Percentiles rank a stretch among this genome's conserved stretches.
These are phyloP conservation scores for Apamea crenata DNA, from an alignment of 2,888 invertebrate genomes.

Conservation along the genomic window DNA sequence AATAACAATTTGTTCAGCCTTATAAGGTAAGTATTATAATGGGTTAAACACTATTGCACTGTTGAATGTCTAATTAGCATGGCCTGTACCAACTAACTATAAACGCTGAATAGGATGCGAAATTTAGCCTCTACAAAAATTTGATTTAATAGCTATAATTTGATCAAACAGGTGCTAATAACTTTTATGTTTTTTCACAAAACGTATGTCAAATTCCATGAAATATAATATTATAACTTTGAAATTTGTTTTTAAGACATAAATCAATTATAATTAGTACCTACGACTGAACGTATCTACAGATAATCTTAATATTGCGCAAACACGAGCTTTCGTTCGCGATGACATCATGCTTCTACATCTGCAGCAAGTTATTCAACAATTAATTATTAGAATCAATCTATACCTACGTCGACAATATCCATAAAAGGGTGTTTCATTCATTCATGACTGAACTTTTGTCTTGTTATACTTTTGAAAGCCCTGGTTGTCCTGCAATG, in stretches of 20 bases:
- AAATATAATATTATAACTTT: background rate
- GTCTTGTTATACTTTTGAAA: background rate
- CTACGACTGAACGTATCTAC: background rate
- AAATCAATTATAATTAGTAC: conserved; percentile 23
- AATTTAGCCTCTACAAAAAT: background rate
- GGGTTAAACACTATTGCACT: conserved; percentile 42
- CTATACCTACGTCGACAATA: conserved; percentile 6
- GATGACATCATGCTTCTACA: conserved; percentile 66
- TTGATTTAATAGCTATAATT: background rate
- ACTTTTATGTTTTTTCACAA: background rate
- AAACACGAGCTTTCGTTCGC: conserved; percentile 51
- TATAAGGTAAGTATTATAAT: conserved; percentile 32
- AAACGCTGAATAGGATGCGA: background rate
- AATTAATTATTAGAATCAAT: conserved; percentile 32
- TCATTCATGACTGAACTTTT: conserved; percentile 5
- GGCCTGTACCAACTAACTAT: background rate
- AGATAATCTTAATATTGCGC: conserved; percentile 36
- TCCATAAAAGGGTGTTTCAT: conserved; percentile 15
- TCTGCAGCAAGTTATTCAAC: conserved; percentile 52
- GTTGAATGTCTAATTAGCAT: conserved; percentile 54
- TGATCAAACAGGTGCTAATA: background rate
- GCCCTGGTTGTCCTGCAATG: too few relatives aligned
- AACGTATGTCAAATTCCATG: conserved; percentile 1
- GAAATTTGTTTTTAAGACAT: conserved; percentile 16
- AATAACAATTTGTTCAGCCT: conserved; percentile 45